Conservation (phyloP, 2,888 invertebrate genomes). For the Troides helena region DNA sequence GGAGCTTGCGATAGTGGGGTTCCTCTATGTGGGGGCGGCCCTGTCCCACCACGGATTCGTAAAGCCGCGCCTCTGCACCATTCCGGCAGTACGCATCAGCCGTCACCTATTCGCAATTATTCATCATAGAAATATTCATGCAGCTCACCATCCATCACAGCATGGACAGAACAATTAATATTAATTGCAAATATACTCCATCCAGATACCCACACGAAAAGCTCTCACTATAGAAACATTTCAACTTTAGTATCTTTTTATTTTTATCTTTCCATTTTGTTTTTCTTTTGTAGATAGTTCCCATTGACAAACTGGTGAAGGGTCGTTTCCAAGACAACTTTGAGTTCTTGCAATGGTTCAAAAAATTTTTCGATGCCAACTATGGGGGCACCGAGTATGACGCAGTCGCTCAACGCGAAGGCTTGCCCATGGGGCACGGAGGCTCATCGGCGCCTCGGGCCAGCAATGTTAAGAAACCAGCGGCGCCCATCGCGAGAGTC, state of each 20-base stretch:
- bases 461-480: slow-evolving; percentile 60
- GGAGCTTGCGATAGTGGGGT: slow-evolving; percentile 79
- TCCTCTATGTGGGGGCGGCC: slow-evolving; percentile 62
- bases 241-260: slow-evolving; percentile 49
- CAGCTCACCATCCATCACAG: not conserved
- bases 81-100: slow-evolving; percentile 69
- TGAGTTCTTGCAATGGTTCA: slow-evolving; percentile 99
- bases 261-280: slow-evolving; percentile 59
- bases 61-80: slow-evolving; percentile 49
- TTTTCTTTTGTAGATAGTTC: slow-evolving; percentile 88
- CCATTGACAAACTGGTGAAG: slow-evolving; percentile 97
- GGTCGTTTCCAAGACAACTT: slow-evolving; percentile 99
- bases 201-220: slow-evolving; percentile 41
- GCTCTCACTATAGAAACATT: slow-evolving; percentile 44
- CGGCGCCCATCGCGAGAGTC: slow-evolving; percentile 73
- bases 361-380: slow-evolving; percentile 99
- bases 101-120: slow-evolving; percentile 30
- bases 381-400: slow-evolving; percentile 97
- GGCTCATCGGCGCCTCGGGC: slow-evolving; percentile 81
- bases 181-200: slow-evolving; percentile 42
- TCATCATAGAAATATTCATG: slow-evolving; percentile 17
- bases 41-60: slow-evolving; percentile 48
- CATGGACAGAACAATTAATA: slow-evolving; percentile 22
- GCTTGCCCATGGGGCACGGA: slow-evolving; percentile 91
- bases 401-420: slow-evolving; percentile 91